Base-by-base conservation (phyloP, 2,797 vertebrate genomes). In the Chiroxiphia lanceolata region DNA sequence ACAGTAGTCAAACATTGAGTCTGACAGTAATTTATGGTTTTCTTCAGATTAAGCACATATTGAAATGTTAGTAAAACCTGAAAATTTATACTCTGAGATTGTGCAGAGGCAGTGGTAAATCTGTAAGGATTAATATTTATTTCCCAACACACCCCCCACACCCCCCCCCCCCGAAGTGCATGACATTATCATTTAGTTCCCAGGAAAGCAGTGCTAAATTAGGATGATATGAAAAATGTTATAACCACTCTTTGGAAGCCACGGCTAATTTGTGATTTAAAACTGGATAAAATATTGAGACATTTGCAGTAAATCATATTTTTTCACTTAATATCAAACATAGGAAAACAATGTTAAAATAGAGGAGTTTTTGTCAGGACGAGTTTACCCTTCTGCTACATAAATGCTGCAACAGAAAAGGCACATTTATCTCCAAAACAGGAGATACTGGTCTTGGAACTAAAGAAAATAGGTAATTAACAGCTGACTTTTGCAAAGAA, bases 81-180 rank as follows among this genome's bases (percentile, higher is more conserved):
- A 78, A 26, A 11, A 63, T 67, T 67, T 42, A 18, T 45, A 29
- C 6, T 29, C 1, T 34, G 21, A 18, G 11, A 19, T 42, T 50
- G 3, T 70, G 4, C 14, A 34, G 11, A 29, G 17, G 1, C 9
- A 29, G 4, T 25, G 11, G 2, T 17, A 53, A 57, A 1, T 6
- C 40, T 75, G 19, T 7, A 50, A n/a, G 18, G 4, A 6, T 71
- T 53, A 23, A 17, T 34, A 15, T 4, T 1, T 5, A 13, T n/a
- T 18, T 19, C 6, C 2, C 38, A 38, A 38, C 38, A 38, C n/a
- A n/a, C 3, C 4, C 38, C 38, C 38, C 38, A 38, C 13, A 13
- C 13, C 1, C 4, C 14, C 14, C 2, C 2, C 2, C 3, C 10
- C 1, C 5, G 10, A 11, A 34, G 7, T 74, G 33, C 8, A 22